Percentiles rank a stretch among this genome's conserved stretches.
These are phyloP conservation scores for Nomada lathburiana DNA, from an alignment of 2,888 invertebrate genomes.

Conservation along the genomic window DNA sequence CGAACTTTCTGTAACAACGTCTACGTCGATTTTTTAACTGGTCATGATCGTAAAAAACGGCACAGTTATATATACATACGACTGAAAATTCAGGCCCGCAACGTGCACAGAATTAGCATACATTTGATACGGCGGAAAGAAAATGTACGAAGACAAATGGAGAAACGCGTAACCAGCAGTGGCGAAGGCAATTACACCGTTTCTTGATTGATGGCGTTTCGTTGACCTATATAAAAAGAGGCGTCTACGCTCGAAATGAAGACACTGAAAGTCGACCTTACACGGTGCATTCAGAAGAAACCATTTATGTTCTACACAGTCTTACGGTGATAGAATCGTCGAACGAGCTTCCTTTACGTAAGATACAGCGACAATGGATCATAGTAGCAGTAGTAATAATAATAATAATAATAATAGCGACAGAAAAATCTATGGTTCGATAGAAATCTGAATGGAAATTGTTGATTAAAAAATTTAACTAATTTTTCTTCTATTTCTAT, in stretches of 20 bases:
- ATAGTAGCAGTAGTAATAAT: no score
- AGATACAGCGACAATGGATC: neutral
- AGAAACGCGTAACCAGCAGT: constrained; percentile 4
- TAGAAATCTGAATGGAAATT: no score
- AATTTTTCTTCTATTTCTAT: no score
- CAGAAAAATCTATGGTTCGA: no score
- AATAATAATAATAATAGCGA: no score
- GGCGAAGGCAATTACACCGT: constrained; percentile 11
- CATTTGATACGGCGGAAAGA: neutral
- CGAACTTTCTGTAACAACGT: constrained; percentile 20
- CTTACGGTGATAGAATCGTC: neutral
- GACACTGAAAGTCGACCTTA: neutral
- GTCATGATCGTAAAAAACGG: neutral
- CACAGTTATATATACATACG: neutral
- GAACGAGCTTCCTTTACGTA: neutral
- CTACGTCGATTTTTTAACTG: neutral
- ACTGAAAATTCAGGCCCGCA: constrained; percentile 4
- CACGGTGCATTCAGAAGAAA: neutral
- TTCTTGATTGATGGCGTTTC: constrained; percentile 18
- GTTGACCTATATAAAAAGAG: constrained; percentile 10
- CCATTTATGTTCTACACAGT: no score
- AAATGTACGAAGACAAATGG: constrained; percentile 13
- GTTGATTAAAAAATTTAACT: no score
- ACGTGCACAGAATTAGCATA: neutral
- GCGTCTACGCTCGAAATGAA: constrained; percentile 1